Conservation (phyloP, 2,888 invertebrate species). For the Limnephilus lunatus region DNA sequence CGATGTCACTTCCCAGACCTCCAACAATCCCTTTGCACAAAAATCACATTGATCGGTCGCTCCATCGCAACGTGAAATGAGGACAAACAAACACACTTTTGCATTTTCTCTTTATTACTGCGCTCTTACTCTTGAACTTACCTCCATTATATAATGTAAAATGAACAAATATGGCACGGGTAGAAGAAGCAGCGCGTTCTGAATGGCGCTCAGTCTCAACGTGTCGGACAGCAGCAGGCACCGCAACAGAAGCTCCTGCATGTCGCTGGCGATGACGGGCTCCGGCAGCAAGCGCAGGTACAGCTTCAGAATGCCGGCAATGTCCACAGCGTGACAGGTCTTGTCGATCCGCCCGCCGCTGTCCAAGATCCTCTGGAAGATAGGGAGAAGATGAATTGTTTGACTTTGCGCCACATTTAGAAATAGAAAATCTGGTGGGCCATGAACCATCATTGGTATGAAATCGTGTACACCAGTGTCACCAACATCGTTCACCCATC, state of each 20-base stretch:
- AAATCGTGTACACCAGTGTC: too few relatives aligned
- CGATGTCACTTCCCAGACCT: too few relatives aligned
- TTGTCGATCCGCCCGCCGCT: constrained; percentile 83
- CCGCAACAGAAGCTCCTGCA: constrained; percentile 87
- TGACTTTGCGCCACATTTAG: neutral
- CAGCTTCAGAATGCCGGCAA: constrained; percentile 90
- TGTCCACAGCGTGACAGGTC: constrained; percentile 88
- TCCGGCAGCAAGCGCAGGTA: constrained; percentile 92
- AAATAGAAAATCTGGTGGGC: neutral
- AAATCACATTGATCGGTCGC: too few relatives aligned
- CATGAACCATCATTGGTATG: too few relatives aligned
- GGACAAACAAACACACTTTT: too few relatives aligned
- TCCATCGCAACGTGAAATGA: too few relatives aligned
- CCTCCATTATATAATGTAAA: constrained; percentile 89
- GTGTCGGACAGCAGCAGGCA: constrained; percentile 80
- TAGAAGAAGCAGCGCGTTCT: constrained; percentile 83
- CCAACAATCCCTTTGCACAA: too few relatives aligned
- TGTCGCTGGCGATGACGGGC: constrained; percentile 81
- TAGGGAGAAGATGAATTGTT: neutral
- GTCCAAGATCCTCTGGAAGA: constrained; percentile 81
- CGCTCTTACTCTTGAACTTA: constrained; percentile 68
- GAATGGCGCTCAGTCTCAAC: constrained; percentile 80
- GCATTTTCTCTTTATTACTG: too few relatives aligned
- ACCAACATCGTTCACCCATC: too few relatives aligned
- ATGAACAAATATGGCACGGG: constrained; percentile 88